Evolutionary conservation across 2,888 invertebrate species (phyloP), one percentile per base, ranked within the genome.

Genomic region (Pyrgus malvae): DNA sequence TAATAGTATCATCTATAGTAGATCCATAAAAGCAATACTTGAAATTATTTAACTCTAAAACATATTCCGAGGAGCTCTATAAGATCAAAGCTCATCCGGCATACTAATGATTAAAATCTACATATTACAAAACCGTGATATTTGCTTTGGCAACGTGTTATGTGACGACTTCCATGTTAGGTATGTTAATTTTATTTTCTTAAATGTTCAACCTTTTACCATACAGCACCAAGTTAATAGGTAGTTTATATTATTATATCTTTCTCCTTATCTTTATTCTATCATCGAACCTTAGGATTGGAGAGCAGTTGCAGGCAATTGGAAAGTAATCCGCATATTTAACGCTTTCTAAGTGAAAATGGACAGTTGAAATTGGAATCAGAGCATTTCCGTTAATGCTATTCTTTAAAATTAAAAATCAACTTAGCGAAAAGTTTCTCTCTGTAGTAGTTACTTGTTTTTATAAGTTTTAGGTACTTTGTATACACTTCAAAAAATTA

Each of bases 301-400:
- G 16, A 17, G 35, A 37, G 17, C 9, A 12, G 2, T 29, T 7
- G 29, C 12, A 6, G 48, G 5, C 42, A 45, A 12, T 48, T 27
- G 48, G 38, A 48, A 48, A 48, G 48, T 19, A 21, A 21, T 45
- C 5, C 33, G 31, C 31, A 21, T 40, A 49, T 40, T 49, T 21
- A 11, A 40, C 40, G 27, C 38, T 48, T 49, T 49, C 48, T 40
- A 49, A 49, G 31, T 41, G 49, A 49, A 48, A 49, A 49, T 49
- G 9, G 5, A 40, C 37, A 27, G 27, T 9, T 48, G 48, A 38
- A 25, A 38, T 19, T 21, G 40, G 9, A 49, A 49, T 40, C 29
- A 49, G 48, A 40, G 40, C 40, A 49, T 21, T 16, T 27, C 27
- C 37, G 16, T 38, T 11, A 11, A 27, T 38, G 27, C 35, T 35